phyloP scores from a whole-genome alignment of 2,113 vertebrate species.

The Struthio camelus region DNA sequence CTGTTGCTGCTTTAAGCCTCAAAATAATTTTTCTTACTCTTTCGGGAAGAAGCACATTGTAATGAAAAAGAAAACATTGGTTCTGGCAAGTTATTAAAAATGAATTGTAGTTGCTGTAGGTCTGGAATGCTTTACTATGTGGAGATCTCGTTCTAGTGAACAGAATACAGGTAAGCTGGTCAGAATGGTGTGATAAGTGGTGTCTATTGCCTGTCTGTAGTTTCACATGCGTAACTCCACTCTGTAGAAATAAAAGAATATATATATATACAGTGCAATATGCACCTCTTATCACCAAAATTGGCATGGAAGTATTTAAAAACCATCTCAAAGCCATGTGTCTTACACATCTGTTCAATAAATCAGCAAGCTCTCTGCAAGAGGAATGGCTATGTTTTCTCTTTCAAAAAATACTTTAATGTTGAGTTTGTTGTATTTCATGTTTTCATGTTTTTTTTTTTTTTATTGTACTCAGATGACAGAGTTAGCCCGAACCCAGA shows the following conservation, averaged over 20 bases:
- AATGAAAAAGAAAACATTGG: not conserved
- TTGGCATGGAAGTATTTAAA: not conserved
- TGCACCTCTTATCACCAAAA: not conserved
- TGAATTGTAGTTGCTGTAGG: not conserved
- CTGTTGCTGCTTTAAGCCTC: not conserved
- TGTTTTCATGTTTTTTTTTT: not conserved
- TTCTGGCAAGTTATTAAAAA: not conserved
- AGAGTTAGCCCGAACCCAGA: conserved; percentile 80
- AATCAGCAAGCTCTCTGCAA: not conserved
- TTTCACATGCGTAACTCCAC: not conserved
- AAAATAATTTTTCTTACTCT: not conserved
- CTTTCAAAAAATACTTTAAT: not conserved
- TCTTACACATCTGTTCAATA: not conserved
- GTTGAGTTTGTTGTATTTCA: not conserved
- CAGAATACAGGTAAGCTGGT: not conserved
- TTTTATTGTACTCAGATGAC: conserved; percentile 79
- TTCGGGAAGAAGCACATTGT: not conserved
- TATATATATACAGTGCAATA: not conserved
- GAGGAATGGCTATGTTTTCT: not conserved
- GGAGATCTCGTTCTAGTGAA: not conserved
- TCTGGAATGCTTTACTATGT: not conserved
- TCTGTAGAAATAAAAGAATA: not conserved
- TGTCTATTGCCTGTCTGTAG: not conserved
- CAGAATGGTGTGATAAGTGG: not conserved
- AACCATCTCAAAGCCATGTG: not conserved